Evolutionary conservation across 2,888 invertebrate species (phyloP), one percentile per base, ranked within the genome.

Genomic region (Siphlonurus alternatus): DNA sequence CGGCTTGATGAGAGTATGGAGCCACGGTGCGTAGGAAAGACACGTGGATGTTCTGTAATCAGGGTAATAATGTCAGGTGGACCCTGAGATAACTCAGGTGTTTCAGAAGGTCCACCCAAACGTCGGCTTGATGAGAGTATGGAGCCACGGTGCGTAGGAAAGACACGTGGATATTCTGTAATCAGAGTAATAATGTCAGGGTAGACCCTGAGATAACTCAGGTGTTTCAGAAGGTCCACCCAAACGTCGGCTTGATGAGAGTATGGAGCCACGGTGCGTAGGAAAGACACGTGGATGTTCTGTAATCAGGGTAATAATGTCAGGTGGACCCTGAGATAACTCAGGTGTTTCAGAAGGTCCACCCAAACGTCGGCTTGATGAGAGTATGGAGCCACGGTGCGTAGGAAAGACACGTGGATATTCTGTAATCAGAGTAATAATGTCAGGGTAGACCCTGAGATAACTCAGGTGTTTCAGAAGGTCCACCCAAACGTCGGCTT

Each of bases 301-400:
- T 89, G 75, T 19, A 78, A n/a, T n/a, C n/a, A n/a, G n/a, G n/a
- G n/a, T n/a, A n/a, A n/a, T n/a, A n/a, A n/a, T n/a, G n/a, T n/a
- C n/a, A n/a, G n/a, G n/a, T n/a, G n/a, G 61, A 97, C 78, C 87
- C 77, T 76, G 67, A 53, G 88, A 72, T 93, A 94, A 71, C 90
- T 87, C 73, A 97, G 92, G 76, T 93, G 87, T 71, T 89, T 89
- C 67, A 98, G 78, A 70, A 98, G 83, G 75, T 96, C 93, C 2
- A 96, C 89, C 95, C 98, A 98, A 2, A 97, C 96, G 72, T 94
- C 93, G 0, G 97, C 96, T 77, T 99, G 98, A 74, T 98, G 95
- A n/a, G 94, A 95, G 75, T 93, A 97, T 0, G 98, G 96, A 1
- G 98, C 96, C 3, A 98, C 96, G 0, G 97, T 98, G 63, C 98